phyloP scores from a whole-genome alignment of 2,888 invertebrate species.

The Polyommatus icarus region DNA sequence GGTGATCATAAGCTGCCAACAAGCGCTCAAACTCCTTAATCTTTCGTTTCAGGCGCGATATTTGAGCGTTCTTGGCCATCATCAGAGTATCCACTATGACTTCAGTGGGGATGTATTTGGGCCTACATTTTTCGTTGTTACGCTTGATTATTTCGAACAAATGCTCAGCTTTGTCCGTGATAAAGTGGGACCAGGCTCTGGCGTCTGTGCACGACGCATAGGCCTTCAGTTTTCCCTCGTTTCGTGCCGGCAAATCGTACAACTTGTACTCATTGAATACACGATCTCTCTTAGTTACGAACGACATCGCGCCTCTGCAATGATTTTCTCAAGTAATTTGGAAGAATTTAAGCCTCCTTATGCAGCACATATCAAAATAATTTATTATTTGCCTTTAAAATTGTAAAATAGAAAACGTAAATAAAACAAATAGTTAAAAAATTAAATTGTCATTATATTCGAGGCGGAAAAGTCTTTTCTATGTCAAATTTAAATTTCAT shows the following conservation, averaged over 20 bases:
- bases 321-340: not conserved
- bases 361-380: not conserved
- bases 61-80: conserved; percentile 75
- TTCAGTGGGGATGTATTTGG: conserved; percentile 68
- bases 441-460: conserved; percentile 71
- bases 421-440: conserved; percentile 66
- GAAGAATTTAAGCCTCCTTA: not conserved
- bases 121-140: conserved; percentile 62
- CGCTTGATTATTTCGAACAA: conserved; percentile 77
- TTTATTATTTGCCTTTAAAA: conserved; percentile 57
- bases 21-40: conserved; percentile 73
- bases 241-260: conserved; percentile 67
- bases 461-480: conserved; percentile 61
- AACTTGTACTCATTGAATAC: conserved; percentile 73
- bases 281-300: conserved; percentile 74
- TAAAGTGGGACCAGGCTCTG: conserved; percentile 79
- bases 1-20: conserved; percentile 64
- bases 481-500: conserved; percentile 56
- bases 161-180: conserved; percentile 78
- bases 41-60: conserved; percentile 67
- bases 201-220: conserved; percentile 80
- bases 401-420: conserved; percentile 57
- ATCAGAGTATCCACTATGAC: conserved; percentile 71
- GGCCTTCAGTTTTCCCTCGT: conserved; percentile 79
- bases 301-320: conserved; percentile 63